Evolutionary conservation across 2,888 invertebrate genomes (phyloP).

Genomic region (Protodeltote pygarga): DNA sequence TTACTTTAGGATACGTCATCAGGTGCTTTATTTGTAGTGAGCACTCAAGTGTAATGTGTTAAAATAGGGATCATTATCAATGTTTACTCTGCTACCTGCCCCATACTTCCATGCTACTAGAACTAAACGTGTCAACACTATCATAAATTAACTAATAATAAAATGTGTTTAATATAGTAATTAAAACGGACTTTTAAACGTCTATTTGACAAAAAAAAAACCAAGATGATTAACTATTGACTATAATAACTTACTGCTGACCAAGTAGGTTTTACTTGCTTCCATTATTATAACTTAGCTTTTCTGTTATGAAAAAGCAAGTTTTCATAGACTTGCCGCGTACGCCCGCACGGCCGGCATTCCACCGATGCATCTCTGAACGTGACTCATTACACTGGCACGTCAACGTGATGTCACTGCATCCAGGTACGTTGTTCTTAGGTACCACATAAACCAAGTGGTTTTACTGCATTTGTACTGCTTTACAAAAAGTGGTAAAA

Average conservation of each 20-base stretch:
- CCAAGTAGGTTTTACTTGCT: slow-evolving; percentile 2
- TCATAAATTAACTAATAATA: slow-evolving; percentile 9
- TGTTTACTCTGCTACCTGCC: slow-evolving; percentile 63
- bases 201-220: too few species aligned
- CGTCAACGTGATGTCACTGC: slow-evolving; percentile 62
- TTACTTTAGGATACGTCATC: slow-evolving; percentile 32
- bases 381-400: slow-evolving; percentile 62
- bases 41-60: slow-evolving; percentile 58
- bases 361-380: slow-evolving; percentile 50
- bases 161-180: too few species aligned
- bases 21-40: slow-evolving; percentile 54
- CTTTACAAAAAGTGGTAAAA: neutral
- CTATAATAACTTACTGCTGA: too few species aligned
- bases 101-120: slow-evolving; percentile 22
- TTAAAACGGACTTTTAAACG: too few species aligned
- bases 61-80: slow-evolving; percentile 51
- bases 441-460: slow-evolving; percentile 18
- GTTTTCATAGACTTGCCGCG: slow-evolving; percentile 17
- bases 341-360: slow-evolving; percentile 37
- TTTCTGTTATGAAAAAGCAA: slow-evolving; percentile 4
- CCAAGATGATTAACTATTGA: too few species aligned
- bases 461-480: slow-evolving; percentile 13
- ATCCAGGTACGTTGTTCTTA: slow-evolving; percentile 48
- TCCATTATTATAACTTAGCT: slow-evolving; percentile 1
- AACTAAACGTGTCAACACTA: slow-evolving; percentile 14